Evolutionary conservation across 2,888 invertebrate genomes (phyloP).

Genomic region (Nysson spinosus): DNA sequence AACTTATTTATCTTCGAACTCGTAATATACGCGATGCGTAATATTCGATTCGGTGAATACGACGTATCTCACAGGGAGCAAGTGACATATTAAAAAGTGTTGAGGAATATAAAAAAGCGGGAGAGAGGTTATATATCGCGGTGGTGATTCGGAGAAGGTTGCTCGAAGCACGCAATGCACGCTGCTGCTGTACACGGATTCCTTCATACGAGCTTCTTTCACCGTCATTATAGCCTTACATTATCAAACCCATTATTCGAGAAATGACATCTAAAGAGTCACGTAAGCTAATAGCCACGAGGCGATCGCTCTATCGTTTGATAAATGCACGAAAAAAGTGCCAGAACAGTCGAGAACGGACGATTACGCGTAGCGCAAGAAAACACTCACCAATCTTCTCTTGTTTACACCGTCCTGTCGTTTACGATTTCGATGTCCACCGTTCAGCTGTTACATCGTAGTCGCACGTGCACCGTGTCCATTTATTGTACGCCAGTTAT

Average conservation of each 20-base stretch:
- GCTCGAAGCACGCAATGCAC: neutral
- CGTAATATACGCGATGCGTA: too few relatives aligned
- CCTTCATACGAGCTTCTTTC: too few relatives aligned
- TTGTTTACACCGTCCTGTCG: conserved; percentile 16
- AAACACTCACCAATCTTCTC: conserved; percentile 62
- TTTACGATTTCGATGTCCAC: conserved; percentile 10
- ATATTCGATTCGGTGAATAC: too few relatives aligned
- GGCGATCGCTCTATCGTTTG: conserved; percentile 45
- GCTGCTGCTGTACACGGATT: too few relatives aligned
- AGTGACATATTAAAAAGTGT: neutral
- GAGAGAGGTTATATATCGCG: neutral
- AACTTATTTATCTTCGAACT: too few relatives aligned
- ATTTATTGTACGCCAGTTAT: conserved; percentile 47
- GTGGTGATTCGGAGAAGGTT: too few relatives aligned
- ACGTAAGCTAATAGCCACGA: conserved; percentile 59
- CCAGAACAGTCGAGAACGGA: too few relatives aligned
- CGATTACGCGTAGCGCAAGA: conserved; percentile 26
- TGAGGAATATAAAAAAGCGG: neutral
- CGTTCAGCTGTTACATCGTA: conserved; percentile 54
- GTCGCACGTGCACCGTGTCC: conserved; percentile 41
- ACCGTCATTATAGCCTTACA: too few relatives aligned
- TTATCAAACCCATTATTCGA: too few relatives aligned
- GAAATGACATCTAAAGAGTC: too few relatives aligned
- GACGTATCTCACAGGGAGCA: too few relatives aligned
- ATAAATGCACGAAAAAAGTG: conserved; percentile 26